Conservation (phyloP, 2,888 invertebrate genomes). For the Shargacucullia verbasci region DNA sequence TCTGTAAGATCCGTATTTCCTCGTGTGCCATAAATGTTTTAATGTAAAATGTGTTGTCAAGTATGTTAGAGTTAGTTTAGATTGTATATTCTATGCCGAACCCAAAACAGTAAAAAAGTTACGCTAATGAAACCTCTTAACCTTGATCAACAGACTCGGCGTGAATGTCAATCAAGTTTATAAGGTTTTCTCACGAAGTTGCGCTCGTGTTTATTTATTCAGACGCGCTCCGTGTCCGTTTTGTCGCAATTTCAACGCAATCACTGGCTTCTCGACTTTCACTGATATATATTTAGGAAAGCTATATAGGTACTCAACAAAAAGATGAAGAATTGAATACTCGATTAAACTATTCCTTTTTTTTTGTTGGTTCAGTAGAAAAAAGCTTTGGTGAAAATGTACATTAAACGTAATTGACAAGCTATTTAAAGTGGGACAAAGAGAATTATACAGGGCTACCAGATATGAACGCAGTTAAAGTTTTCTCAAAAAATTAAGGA, state of each 20-base stretch:
- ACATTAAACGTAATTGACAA: no score
- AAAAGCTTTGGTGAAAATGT: no score
- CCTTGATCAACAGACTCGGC: slow-evolving; percentile 26
- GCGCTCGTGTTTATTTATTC: slow-evolving; percentile 41
- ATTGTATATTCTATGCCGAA: slow-evolving; percentile 2
- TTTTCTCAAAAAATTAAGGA: no score
- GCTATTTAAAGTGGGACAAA: no score
- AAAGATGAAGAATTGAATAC: slow-evolving; percentile 1
- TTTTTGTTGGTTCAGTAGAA: no score
- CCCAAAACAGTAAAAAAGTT: slow-evolving; percentile 37
- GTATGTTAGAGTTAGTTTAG: slow-evolving; percentile 2
- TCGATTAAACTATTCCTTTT: background rate
- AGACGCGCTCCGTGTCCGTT: slow-evolving; percentile 17
- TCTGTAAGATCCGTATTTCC: no score
- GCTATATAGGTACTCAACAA: slow-evolving; percentile 6
- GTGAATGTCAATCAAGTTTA: slow-evolving; percentile 43
- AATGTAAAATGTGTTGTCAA: background rate
- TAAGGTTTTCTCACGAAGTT: slow-evolving; percentile 42
- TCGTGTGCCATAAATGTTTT: no score
- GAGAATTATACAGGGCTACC: no score
- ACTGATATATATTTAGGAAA: slow-evolving; percentile 4
- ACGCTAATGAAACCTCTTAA: slow-evolving; percentile 19
- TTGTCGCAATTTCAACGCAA: slow-evolving; percentile 16
- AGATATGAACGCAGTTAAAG: no score
- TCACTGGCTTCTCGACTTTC: slow-evolving; percentile 9